Conservation (phyloP, 2,888 invertebrate genomes). For the Netelia inedita region DNA sequence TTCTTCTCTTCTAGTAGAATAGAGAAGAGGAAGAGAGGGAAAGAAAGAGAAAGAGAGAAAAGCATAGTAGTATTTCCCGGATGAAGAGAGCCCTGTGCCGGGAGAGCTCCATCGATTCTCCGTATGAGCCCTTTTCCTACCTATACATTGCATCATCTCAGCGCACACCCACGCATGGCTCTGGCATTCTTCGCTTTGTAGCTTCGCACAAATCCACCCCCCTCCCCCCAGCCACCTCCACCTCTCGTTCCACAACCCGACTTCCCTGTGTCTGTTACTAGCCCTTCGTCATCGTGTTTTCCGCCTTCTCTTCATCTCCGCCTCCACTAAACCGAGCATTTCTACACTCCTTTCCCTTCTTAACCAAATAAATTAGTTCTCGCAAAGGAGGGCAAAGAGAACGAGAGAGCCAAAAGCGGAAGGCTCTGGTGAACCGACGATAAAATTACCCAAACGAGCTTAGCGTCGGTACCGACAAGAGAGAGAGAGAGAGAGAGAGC, state of each 20-base stretch:
- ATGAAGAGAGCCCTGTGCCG: conserved; percentile 61
- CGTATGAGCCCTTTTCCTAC: conserved; percentile 71
- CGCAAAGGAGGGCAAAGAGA: conserved; percentile 74
- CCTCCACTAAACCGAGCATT: conserved; percentile 60
- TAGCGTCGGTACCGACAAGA: conserved; percentile 55
- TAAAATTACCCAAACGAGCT: conserved; percentile 77
- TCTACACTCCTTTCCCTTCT: conserved; percentile 64
- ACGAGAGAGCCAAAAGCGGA: conserved; percentile 62
- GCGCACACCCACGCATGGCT: conserved; percentile 55
- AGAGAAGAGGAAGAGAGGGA: conserved; percentile 32
- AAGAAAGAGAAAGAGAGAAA: conserved; percentile 62
- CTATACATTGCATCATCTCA: conserved; percentile 56
- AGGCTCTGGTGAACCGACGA: conserved; percentile 71
- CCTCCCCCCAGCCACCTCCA: neutral
- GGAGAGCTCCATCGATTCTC: conserved; percentile 77
- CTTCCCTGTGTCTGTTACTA: conserved; percentile 43
- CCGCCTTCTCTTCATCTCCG: conserved; percentile 64
- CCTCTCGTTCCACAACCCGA: conserved; percentile 6
- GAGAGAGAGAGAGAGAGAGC: neutral
- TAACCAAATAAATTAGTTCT: conserved; percentile 79
- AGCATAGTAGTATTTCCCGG: conserved; percentile 64
- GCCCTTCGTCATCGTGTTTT: conserved; percentile 36
- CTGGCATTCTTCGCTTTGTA: conserved; percentile 64
- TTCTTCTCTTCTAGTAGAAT: conserved; percentile 39
- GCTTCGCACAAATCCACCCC: conserved; percentile 47